A percentile compares a stretch with the other conserved stretches of the same genome.
phyloP scores from a whole-genome alignment of 2,797 vertebrate species.

The Scleropages formosus region DNA sequence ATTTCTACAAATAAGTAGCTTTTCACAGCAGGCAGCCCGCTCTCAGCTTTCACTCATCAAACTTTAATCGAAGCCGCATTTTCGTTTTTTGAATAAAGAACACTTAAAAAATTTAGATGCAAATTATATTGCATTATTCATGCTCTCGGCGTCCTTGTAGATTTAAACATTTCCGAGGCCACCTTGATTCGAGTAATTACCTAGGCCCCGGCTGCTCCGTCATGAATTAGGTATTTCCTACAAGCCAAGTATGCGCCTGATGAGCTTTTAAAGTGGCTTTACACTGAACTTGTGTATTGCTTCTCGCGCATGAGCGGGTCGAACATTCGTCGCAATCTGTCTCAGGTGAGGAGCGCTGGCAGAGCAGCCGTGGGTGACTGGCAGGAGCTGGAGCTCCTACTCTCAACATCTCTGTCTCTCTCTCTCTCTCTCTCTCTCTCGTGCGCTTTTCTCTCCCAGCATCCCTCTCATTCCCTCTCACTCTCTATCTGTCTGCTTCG shows the following conservation, averaged over 20 bases:
- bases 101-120: conserved; percentile 99
- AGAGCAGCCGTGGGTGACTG: conserved; percentile 79
- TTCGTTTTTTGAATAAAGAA: conserved; percentile 97
- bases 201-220: conserved; percentile 87
- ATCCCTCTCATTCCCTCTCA: background rate
- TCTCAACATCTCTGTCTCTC: background rate
- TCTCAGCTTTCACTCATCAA: conserved; percentile 97
- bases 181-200: conserved; percentile 99
- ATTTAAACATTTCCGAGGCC: conserved; percentile 99
- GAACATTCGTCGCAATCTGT: conserved; percentile 84
- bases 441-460: conserved; percentile 12
- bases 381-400: background rate
- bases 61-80: conserved; percentile 95
- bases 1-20: conserved; percentile 86
- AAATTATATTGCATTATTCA: conserved; percentile 99
- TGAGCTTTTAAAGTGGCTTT: conserved; percentile 99
- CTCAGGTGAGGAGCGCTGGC: conserved; percentile 88
- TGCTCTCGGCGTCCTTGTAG: conserved; percentile 96
- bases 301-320: conserved; percentile 88
- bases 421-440: conserved; percentile 2
- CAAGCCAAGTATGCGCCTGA: conserved; percentile 89
- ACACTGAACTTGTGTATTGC: conserved; percentile 92
- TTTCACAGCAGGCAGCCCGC: conserved; percentile 76
- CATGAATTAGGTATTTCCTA: conserved; percentile 99
- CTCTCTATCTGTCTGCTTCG: background rate